phyloP scores from a whole-genome alignment of 2,113 vertebrate genomes.

The Empidonax alnorum region DNA sequence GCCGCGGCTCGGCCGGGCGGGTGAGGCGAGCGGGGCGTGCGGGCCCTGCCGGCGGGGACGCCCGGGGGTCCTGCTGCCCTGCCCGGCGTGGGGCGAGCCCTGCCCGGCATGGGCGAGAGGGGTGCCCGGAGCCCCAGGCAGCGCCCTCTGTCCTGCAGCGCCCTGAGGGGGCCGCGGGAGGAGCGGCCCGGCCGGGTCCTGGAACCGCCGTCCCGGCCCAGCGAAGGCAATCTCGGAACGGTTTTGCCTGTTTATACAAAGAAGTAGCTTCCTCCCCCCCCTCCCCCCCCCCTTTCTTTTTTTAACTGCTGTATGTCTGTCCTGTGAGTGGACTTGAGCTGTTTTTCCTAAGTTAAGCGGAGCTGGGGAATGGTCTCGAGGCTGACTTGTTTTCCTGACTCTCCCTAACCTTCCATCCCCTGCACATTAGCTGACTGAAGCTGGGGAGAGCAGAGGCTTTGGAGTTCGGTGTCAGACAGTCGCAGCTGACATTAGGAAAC shows the following conservation, averaged over 20 bases:
- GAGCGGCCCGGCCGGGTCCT: background rate
- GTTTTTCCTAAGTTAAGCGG: background rate
- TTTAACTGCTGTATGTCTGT: accelerated
- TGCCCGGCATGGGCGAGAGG: background rate
- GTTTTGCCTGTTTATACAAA: background rate
- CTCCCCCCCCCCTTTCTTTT: too few relatives aligned
- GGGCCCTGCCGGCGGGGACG: too few relatives aligned
- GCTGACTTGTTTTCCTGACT: background rate
- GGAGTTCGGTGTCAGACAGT: background rate
- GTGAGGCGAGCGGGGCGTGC: background rate
- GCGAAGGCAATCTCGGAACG: background rate
- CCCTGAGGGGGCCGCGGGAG: background rate
- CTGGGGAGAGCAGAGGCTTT: too few relatives aligned
- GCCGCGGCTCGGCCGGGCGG: background rate
- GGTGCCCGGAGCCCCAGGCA: background rate
- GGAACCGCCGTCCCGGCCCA: background rate
- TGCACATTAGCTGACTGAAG: background rate
- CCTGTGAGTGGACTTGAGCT: background rate
- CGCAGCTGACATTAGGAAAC: too few relatives aligned
- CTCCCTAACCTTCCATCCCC: accelerated
- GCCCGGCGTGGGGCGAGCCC: background rate
- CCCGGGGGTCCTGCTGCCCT: background rate
- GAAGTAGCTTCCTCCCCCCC: background rate
- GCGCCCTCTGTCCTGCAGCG: too few relatives aligned
- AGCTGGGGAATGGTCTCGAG: accelerated